phyloP scores from a whole-genome alignment of 2,113 vertebrate species.

The Butorides virescens region DNA sequence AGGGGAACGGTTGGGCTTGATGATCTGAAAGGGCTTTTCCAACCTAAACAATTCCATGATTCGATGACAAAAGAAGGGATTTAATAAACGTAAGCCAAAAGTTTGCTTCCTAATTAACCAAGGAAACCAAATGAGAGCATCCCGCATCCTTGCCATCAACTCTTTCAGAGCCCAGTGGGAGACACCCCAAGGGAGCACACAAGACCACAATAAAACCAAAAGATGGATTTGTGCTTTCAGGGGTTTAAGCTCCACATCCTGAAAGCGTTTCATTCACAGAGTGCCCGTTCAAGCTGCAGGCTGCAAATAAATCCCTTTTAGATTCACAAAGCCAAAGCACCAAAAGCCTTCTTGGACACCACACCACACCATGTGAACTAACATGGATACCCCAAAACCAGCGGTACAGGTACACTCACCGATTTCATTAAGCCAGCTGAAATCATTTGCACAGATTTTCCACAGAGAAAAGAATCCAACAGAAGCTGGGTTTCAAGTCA shows the following conservation, averaged over 20 bases:
- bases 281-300: too few species aligned
- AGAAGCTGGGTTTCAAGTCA: background rate
- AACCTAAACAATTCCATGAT: too few species aligned
- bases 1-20: too few species aligned
- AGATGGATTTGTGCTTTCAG: background rate
- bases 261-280: background rate
- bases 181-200: background rate
- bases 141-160: too few species aligned
- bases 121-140: background rate
- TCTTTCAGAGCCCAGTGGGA: background rate
- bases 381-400: background rate
- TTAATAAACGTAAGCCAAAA: background rate
- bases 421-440: background rate
- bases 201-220: background rate
- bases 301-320: background rate
- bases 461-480: background rate
- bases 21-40: too few species aligned
- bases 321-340: background rate
- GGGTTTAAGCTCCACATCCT: background rate
- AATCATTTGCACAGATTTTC: background rate
- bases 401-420: background rate
- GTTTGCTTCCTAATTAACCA: background rate
- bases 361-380: fast-evolving
- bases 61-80: background rate
- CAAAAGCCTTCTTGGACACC: background rate